Conservation (phyloP, 1,140 invertebrate genomes). For the Lysiphlebus fabarum region DNA sequence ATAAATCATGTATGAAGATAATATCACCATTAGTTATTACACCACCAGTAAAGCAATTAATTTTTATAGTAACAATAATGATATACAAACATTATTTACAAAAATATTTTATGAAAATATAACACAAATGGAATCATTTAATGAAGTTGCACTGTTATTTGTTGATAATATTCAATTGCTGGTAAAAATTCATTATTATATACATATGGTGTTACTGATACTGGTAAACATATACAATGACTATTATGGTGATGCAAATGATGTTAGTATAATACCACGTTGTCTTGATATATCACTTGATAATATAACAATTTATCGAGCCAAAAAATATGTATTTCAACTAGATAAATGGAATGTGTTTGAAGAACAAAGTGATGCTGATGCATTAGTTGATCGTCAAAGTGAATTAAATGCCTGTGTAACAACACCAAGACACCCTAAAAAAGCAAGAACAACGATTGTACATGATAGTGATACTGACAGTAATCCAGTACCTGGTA, state of each 20-base stretch:
- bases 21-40: constrained; percentile 67
- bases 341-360: constrained; percentile 92
- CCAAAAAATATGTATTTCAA: constrained; percentile 84
- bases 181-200: constrained; percentile 89
- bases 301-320: constrained; percentile 70
- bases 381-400: constrained; percentile 80
- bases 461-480: constrained; percentile 37
- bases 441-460: constrained; percentile 37
- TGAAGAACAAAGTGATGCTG: constrained; percentile 81
- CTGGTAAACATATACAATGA: constrained; percentile 95
- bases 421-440: constrained; percentile 40
- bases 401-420: constrained; percentile 49
- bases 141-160: constrained; percentile 79
- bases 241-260: constrained; percentile 67
- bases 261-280: constrained; percentile 84
- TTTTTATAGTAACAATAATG: constrained; percentile 63
- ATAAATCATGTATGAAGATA: constrained; percentile 70
- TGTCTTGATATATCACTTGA: constrained; percentile 69
- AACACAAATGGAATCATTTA: constrained; percentile 82
- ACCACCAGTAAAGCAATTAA: constrained; percentile 62
- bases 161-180: constrained; percentile 72
- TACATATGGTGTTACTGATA: constrained; percentile 94
- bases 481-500: constrained; percentile 42
- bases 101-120: constrained; percentile 78
- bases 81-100: constrained; percentile 75